Evolutionary conservation across 37 sponge, comb jelly and placozoan species (phyloP).

Genomic region (Eunapius fragilis): DNA sequence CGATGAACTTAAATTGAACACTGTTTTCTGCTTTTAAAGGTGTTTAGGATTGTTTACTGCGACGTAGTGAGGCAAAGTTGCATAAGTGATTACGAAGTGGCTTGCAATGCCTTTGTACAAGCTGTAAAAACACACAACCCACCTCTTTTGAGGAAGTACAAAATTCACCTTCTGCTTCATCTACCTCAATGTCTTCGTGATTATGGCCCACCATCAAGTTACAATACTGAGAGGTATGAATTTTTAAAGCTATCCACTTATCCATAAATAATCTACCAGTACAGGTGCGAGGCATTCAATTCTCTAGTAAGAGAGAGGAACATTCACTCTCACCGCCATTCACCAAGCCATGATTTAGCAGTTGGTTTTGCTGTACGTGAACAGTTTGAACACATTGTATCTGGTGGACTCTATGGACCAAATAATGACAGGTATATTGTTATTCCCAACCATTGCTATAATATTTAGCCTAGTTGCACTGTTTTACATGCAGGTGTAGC

Average conservation of each 20-base stretch:
- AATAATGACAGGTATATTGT: too few species aligned
- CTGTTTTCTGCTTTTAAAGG: constrained; percentile 2
- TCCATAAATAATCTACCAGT: background rate
- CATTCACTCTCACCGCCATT: background rate
- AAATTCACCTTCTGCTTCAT: constrained; percentile 11
- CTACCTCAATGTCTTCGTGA: constrained; percentile 25
- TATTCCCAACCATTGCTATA: too few species aligned
- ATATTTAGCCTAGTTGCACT: too few species aligned
- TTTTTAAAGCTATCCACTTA: background rate
- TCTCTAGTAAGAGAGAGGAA: background rate
- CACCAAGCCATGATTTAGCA: background rate
- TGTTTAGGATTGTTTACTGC: constrained; percentile 22
- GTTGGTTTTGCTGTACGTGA: constrained; percentile 1
- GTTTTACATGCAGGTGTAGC: too few species aligned
- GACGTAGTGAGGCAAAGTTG: background rate
- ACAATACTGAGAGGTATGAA: constrained; percentile 44
- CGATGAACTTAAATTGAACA: background rate
- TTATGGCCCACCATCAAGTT: constrained; percentile 40
- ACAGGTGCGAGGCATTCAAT: constrained; percentile 13
- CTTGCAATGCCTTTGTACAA: constrained; percentile 25
- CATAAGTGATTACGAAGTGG: background rate
- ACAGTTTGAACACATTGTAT: background rate
- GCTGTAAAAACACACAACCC: background rate
- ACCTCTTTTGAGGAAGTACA: background rate
- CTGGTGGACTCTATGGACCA: too few species aligned